Conservation (phyloP, 2,113 vertebrate genomes). For the Toxostoma redivivum region DNA sequence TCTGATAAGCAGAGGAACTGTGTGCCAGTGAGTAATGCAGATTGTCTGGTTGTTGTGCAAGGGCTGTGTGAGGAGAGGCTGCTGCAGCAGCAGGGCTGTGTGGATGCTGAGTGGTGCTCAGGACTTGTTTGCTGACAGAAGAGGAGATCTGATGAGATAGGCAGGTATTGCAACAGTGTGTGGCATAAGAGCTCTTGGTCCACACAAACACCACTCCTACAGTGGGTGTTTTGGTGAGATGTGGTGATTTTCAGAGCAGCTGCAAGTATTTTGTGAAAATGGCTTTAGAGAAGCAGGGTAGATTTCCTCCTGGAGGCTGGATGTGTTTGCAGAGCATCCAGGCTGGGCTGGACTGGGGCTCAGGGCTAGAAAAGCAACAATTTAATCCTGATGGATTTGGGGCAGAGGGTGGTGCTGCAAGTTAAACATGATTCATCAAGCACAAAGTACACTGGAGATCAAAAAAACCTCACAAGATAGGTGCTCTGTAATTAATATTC, state of each 20-base stretch:
- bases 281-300: neutral
- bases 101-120: neutral
- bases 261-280: neutral
- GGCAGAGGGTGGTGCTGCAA: neutral
- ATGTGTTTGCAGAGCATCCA: neutral
- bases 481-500: neutral
- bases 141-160: neutral
- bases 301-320: neutral
- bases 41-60: neutral
- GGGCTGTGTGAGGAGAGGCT: neutral
- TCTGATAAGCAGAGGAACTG: neutral
- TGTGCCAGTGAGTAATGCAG: neutral
- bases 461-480: neutral
- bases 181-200: neutral
- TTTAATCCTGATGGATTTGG: neutral
- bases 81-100: neutral
- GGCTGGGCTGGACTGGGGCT: neutral
- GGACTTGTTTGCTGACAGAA: slow-evolving; percentile 33
- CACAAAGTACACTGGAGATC: neutral
- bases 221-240: neutral
- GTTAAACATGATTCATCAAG: neutral
- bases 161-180: neutral
- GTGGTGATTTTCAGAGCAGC: neutral
- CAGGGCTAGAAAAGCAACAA: neutral
- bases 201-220: neutral